Base-by-base conservation (phyloP, 2,888 invertebrate genomes). In the Chymomyza amoena region DNA sequence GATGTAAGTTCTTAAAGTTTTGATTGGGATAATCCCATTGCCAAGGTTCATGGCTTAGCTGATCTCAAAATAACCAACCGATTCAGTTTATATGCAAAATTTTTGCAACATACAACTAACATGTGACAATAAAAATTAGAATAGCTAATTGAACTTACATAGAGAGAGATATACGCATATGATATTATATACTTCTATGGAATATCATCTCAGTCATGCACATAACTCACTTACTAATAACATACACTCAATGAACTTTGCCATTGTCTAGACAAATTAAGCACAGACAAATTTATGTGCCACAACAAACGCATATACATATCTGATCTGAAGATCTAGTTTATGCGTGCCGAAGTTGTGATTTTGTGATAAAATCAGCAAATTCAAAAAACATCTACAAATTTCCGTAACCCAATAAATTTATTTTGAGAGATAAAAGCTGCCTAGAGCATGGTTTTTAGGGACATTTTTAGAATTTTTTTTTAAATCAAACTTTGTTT, bases 261-360 rank as follows among this genome's bases (percentile, higher is more conserved):
- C 80, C 83, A 84, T 87, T 87, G 83, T 87, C 83, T 84, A 87
- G 84, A 87, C 87, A 84, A 84, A 84, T 84, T 84, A 80, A 87
- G 83, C 70, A 73, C 83, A 87, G 70, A 65, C 20, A 61, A 59
- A 45, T 45, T 45, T 45, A 45, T 45, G 39, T 45, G 39, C 39
- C 39, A 45, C 10, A 45, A 75, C 13, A 45, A 10, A 45, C 13
- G 13, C 13, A 45, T 6, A 45, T 2, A 45, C 13, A 13, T 45
- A 13, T 45, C 1, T 45, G n/a, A n/a, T n/a, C 13, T 13, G 39
- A 45, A 45, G 10, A 45, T 45, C 39, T 45, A 45, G 39, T 45
- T 45, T 45, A 45, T 45, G 39, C 39, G 13, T 4, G 13, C 2
- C 13, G 13, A 45, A 45, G 13, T 45, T 45, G 39, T 45, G 39